Conservation (phyloP, 2,888 invertebrate genomes). For the Sialis fuliginosa region DNA sequence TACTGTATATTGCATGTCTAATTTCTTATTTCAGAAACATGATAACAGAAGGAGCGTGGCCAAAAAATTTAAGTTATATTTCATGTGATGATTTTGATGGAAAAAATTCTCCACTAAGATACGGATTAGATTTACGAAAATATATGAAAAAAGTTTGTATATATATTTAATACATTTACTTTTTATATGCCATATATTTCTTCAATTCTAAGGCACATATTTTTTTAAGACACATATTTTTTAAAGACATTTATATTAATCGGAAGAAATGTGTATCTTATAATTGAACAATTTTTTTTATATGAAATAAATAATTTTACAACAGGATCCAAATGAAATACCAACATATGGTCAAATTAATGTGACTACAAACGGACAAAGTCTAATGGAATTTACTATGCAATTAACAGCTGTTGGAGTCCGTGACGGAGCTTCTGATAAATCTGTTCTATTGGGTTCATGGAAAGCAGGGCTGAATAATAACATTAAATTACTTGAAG, state of each 20-base stretch:
- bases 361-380: constrained; percentile 47
- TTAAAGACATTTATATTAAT: no score
- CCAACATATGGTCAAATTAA: constrained; percentile 52
- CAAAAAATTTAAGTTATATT: constrained; percentile 50
- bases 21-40: constrained; percentile 35
- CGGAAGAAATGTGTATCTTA: no score
- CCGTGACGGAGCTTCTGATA: constrained; percentile 52
- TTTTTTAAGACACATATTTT: no score
- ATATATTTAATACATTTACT: no score
- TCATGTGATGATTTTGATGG: constrained; percentile 66
- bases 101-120: constrained; percentile 52
- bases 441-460: constrained; percentile 48
- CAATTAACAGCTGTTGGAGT: constrained; percentile 52
- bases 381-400: constrained; percentile 59
- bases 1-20: not conserved
- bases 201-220: no score
- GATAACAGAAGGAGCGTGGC: constrained; percentile 55
- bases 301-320: not conserved
- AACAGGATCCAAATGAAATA: constrained; percentile 30
- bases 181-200: no score
- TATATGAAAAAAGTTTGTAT: constrained; percentile 43
- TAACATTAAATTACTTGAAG: constrained; percentile 43
- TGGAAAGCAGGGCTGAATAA: constrained; percentile 64
- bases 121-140: constrained; percentile 46
- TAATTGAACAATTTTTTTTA: no score